phyloP scores from a whole-genome alignment of 2,888 invertebrate species.

The Nemapogon koenigi region DNA sequence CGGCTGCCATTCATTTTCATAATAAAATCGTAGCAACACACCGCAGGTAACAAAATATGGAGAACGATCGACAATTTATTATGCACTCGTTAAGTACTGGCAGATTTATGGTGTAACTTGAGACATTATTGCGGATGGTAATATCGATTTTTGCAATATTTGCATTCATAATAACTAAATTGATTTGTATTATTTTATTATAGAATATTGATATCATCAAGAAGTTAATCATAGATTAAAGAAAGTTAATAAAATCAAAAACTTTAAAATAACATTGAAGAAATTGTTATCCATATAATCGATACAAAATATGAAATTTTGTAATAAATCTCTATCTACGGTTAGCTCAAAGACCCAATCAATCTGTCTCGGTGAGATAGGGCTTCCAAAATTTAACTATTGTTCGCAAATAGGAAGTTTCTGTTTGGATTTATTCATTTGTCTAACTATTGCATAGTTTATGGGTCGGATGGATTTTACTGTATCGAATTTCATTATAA shows the following conservation, averaged over 20 bases:
- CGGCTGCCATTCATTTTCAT: constrained; percentile 63
- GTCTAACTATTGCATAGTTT: constrained; percentile 56
- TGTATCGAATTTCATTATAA: too few relatives aligned
- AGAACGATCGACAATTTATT: constrained; percentile 55
- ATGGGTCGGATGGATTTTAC: constrained; percentile 3
- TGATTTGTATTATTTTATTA: too few relatives aligned
- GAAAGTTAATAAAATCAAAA: too few relatives aligned
- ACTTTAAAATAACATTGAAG: too few relatives aligned
- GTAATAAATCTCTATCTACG: too few relatives aligned
- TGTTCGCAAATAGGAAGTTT: constrained; percentile 62
- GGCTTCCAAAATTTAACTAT: constrained; percentile 62
- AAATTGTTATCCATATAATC: too few relatives aligned
- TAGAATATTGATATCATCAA: too few relatives aligned
- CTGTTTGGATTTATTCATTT: constrained; percentile 65
- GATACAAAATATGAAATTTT: too few relatives aligned
- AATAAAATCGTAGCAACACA: constrained; percentile 64
- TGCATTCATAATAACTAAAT: too few relatives aligned
- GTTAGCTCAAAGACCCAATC: constrained; percentile 60
- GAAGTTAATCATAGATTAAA: too few relatives aligned
- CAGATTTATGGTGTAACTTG: constrained; percentile 49
- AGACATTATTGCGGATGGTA: constrained; percentile 22
- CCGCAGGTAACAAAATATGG: constrained; percentile 62
- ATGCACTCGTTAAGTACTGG: constrained; percentile 29
- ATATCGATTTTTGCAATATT: too few relatives aligned
- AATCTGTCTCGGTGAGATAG: constrained; percentile 63